Percentiles rank a stretch among this genome's conserved stretches.
phyloP scores from a whole-genome alignment of 2,888 invertebrate species.

The Coecobrya sp. region DNA sequence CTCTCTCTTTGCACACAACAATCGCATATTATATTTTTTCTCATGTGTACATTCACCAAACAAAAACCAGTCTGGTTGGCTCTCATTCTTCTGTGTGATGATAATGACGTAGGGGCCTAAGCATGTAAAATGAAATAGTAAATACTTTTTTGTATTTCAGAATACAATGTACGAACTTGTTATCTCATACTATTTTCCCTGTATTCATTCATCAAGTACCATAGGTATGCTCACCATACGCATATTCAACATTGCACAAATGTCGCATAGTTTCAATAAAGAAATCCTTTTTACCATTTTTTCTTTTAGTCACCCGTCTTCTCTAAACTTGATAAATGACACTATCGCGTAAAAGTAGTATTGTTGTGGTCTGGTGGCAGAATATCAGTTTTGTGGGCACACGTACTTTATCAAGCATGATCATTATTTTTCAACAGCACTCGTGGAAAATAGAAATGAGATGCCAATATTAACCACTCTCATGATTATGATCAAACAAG shows the following conservation, averaged over 20 bases:
- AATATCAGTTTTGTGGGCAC: slow-evolving; percentile 18
- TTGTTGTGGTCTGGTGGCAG: neutral
- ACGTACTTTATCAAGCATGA: neutral
- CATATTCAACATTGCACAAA: slow-evolving; percentile 20
- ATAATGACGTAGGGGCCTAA: neutral
- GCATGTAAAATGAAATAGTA: slow-evolving; percentile 2
- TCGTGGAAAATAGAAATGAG: neutral
- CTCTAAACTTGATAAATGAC: slow-evolving; percentile 33
- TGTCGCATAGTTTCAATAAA: neutral
- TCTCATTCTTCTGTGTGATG: slow-evolving; percentile 25
- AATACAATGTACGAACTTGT: neutral
- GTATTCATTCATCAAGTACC: neutral
- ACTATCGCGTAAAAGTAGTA: neutral
- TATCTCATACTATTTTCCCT: slow-evolving; percentile 21
- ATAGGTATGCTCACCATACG: neutral
- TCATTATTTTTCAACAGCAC: neutral
- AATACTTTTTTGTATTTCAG: neutral
- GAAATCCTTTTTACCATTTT: slow-evolving; percentile 16
- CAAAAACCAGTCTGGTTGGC: slow-evolving; percentile 67
- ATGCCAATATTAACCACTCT: neutral
- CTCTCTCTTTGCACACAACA: slow-evolving; percentile 39
- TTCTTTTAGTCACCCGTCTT: neutral
- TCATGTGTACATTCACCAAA: slow-evolving; percentile 58
- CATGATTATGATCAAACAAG: neutral
- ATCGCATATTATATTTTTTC: neutral